Evolutionary conservation across 2,113 vertebrate species (phyloP), one percentile per base, ranked within the genome.

Genomic region (Muscicapa adusta): DNA sequence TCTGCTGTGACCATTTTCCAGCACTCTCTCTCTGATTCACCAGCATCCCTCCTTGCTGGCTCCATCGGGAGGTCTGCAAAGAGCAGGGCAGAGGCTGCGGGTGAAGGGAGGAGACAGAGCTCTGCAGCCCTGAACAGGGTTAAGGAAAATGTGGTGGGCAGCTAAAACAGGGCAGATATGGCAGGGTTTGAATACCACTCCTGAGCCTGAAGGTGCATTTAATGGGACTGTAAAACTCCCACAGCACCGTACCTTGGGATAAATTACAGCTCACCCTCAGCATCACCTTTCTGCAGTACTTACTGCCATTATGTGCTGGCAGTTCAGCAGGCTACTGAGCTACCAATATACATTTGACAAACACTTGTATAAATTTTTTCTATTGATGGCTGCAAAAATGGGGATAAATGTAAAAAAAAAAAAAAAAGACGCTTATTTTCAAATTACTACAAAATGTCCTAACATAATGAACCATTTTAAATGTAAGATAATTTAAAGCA

Each of bases 1-100:
- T 96, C 91, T 97, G 92, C 94, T 83, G 8, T 78, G 89, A 89
- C 95, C 89, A 36, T 92, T 89, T 92, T 89, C 91, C 87, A 91
- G 89, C 93, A 80, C 71, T 45, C 26, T 22, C 77, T 47, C 12
- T 71, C 74, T 96, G 93, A 96, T 90, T 96, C 93, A 88, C 82
- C 88, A 83, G 85, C 78, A 70, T 89, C 78, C 75, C 60, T 74
- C 85, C 79, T 86, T 88, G n/a, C 60, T 0, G 2, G 63, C 68
- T 83, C 88, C 85, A 19, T 22, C 4, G 3, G 79, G 74, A 93
- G 89, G 68, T 62, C 89, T 82, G 85, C 73, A 50, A 77, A 83
- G 5, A 2, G 85, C 85, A 84, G 71, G 85, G 61, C 75, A 85
- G 72, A 88, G 88, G 82, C 75, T 80, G 68, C 0, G 7, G 51